A percentile compares a stretch with the other conserved stretches of the same genome.
phyloP scores from a whole-genome alignment of 2,113 vertebrate species.

The Chionodraco myersi region DNA sequence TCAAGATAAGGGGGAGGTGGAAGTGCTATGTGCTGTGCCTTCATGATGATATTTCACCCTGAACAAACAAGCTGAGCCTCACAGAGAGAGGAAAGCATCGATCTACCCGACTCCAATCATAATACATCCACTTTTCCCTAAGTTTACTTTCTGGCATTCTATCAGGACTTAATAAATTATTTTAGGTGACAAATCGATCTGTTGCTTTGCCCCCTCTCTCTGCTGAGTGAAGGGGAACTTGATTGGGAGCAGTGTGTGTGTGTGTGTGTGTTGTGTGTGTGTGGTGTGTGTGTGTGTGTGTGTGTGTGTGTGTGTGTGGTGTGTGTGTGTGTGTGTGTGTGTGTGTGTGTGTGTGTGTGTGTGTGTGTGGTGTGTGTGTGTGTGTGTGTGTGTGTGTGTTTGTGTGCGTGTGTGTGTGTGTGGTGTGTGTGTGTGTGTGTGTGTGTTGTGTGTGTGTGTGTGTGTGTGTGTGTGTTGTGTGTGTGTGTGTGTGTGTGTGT shows the following conservation, averaged over 20 bases:
- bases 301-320: conserved; percentile 2
- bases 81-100: conserved; percentile 72
- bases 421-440: too few relatives aligned
- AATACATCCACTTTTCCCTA: conserved; percentile 76
- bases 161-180: conserved; percentile 81
- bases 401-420: neutral
- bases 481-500: conserved; percentile 4
- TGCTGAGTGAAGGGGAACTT: conserved; percentile 63
- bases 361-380: too few relatives aligned
- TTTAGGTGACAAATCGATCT: conserved; percentile 75
- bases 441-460: conserved; percentile 50
- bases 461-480: conserved; percentile 19
- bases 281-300: conserved; percentile 18
- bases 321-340: neutral
- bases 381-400: conserved; percentile 2
- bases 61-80: conserved; percentile 77
- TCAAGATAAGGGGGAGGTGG: conserved; percentile 58
- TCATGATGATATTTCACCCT: conserved; percentile 76
- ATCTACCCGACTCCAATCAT: conserved; percentile 74
- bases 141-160: conserved; percentile 79
- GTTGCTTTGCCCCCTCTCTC: conserved; percentile 45
- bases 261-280: too few relatives aligned
- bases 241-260: conserved; percentile 20
- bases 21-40: conserved; percentile 50
- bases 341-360: conserved; percentile 57